These are phyloP conservation scores for Priocnemis perturbator DNA, from an alignment of 2,888 invertebrate species.

Conservation along the genomic window DNA sequence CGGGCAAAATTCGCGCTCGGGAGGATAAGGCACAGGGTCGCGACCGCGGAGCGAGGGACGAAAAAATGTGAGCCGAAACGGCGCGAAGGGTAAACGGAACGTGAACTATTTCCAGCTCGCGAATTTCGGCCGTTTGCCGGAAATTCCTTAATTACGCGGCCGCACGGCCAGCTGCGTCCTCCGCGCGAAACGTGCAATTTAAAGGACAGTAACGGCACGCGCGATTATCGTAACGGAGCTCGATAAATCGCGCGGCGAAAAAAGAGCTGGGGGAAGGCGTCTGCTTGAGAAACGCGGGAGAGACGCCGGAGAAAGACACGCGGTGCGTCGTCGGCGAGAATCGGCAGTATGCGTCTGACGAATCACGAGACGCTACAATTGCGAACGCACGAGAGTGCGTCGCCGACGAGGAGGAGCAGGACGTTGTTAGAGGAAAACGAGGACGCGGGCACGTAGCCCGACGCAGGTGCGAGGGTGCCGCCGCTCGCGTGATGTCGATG, in stretches of 20 bases:
- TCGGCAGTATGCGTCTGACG: conserved; percentile 44
- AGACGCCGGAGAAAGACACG: conserved; percentile 29
- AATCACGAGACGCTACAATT: background rate
- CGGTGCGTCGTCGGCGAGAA: conserved; percentile 27
- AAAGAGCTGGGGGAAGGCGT: background rate
- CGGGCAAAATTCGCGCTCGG: no score
- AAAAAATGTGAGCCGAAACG: no score
- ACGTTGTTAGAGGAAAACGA: conserved; percentile 20
- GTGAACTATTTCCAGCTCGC: no score
- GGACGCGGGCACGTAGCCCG: conserved; percentile 50
- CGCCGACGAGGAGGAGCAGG: conserved; percentile 1
- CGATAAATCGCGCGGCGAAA: background rate
- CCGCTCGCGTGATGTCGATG: conserved; percentile 68
- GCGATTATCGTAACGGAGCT: background rate
- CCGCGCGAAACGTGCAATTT: no score
- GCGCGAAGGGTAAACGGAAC: no score
- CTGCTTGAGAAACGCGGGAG: conserved; percentile 4
- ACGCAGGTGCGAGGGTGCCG: conserved; percentile 11
- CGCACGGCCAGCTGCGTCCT: no score
- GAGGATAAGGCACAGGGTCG: no score
- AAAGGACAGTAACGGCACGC: background rate
- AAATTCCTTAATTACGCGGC: no score
- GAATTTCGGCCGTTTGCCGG: no score
- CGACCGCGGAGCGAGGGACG: no score
- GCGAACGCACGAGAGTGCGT: conserved; percentile 7